These are phyloP conservation scores for Alectoris magna DNA, from an alignment of 2,797 vertebrate genomes.

Conservation along the genomic window DNA sequence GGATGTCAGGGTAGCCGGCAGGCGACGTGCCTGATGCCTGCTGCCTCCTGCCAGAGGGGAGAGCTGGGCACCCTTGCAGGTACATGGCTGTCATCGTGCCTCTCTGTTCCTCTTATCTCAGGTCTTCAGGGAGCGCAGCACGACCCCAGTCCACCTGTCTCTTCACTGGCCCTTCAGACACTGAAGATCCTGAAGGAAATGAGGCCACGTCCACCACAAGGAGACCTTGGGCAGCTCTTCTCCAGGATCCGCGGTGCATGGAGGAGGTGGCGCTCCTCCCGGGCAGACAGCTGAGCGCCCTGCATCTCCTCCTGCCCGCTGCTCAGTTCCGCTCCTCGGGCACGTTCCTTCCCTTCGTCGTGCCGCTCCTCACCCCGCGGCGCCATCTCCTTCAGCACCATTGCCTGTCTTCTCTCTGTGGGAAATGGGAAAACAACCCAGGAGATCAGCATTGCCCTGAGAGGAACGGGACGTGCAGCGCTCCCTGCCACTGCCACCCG, in stretches of 20 bases:
- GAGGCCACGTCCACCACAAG: neutral
- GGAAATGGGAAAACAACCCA: too few relatives aligned
- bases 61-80: neutral
- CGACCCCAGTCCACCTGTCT: neutral
- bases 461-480: too few relatives aligned
- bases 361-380: too few relatives aligned
- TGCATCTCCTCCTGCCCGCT: neutral
- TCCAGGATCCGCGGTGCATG: neutral
- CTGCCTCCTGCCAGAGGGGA: neutral
- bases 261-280: neutral
- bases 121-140: neutral
- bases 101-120: neutral
- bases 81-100: too few relatives aligned
- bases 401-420: too few relatives aligned
- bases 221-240: neutral
- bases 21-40: neutral
- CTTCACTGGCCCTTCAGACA: neutral
- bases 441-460: too few relatives aligned
- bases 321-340: too few relatives aligned
- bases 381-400: too few relatives aligned
- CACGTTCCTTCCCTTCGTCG: too few relatives aligned
- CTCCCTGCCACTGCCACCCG: too few relatives aligned
- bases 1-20: neutral
- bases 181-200: neutral
- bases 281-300: neutral